phyloP scores from a whole-genome alignment of 2,888 invertebrate genomes.

The Adela reaumurella region DNA sequence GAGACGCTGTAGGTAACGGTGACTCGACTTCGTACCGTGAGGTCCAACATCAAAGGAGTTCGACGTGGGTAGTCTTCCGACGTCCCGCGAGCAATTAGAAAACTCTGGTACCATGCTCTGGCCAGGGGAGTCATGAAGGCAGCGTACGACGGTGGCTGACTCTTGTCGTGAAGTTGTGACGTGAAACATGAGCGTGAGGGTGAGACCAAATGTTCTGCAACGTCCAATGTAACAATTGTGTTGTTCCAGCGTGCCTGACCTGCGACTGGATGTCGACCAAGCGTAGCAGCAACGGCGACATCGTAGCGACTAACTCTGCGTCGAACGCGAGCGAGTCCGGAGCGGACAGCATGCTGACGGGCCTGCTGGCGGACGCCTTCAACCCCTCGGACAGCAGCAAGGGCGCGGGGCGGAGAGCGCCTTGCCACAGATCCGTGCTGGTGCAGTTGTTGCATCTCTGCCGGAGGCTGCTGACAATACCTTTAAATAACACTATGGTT shows the following conservation, averaged over 20 bases:
- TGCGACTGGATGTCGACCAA: conserved; percentile 24
- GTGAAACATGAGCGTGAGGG: too few species aligned
- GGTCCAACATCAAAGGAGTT: too few species aligned
- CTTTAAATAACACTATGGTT: conserved; percentile 19
- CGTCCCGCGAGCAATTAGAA: too few species aligned
- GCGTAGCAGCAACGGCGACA: conserved; percentile 8
- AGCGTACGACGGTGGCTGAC: too few species aligned
- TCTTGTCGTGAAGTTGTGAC: too few species aligned
- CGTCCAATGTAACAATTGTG: too few species aligned
- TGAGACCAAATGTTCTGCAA: too few species aligned
- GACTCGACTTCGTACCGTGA: too few species aligned
- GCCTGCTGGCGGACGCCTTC: conserved; percentile 68
- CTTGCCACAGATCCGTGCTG: conserved; percentile 68
- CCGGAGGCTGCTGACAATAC: conserved; percentile 53
- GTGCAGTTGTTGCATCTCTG: conserved; percentile 69
- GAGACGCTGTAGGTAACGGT: too few species aligned
- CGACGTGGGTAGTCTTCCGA: too few species aligned
- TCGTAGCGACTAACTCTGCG: conserved; percentile 21
- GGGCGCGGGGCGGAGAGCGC: conserved; percentile 51
- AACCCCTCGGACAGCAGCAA: conserved; percentile 58
- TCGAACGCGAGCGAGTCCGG: conserved; percentile 53
- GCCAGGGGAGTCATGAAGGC: too few species aligned
- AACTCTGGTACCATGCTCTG: too few species aligned
- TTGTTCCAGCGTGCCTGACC: conserved; percentile 29
- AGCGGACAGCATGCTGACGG: conserved; percentile 57